Evolutionary conservation across 2,113 vertebrate genomes (phyloP).

Genomic region (Plectropomus leopardus): DNA sequence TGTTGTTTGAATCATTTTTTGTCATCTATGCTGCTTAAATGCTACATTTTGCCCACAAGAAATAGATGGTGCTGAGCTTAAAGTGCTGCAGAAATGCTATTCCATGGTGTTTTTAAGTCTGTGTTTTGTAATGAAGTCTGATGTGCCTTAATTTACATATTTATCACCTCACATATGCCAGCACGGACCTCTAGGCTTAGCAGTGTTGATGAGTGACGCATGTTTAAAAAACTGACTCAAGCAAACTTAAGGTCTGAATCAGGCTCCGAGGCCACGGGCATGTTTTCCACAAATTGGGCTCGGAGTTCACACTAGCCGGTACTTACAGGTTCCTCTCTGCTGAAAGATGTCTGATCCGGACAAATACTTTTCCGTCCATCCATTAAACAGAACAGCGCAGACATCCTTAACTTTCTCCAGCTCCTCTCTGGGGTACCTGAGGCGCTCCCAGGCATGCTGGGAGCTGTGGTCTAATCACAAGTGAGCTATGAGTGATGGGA

Average conservation of each 20-base stretch:
- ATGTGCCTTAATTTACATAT: conserved; percentile 64
- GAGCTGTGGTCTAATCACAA: conserved; percentile 67
- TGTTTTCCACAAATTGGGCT: conserved; percentile 60
- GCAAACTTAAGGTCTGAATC: conserved; percentile 67
- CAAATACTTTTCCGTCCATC: conserved; percentile 55
- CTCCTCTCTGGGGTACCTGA: conserved; percentile 43
- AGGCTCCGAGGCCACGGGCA: conserved; percentile 54
- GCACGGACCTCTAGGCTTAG: conserved; percentile 52
- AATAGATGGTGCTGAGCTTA: background rate
- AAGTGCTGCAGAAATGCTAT: conserved; percentile 22
- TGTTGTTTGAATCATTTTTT: background rate
- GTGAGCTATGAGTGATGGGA: conserved; percentile 39
- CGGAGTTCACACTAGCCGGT: conserved; percentile 36
- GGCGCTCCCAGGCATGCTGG: conserved; percentile 53
- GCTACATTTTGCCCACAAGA: background rate
- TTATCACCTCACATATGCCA: conserved; percentile 60
- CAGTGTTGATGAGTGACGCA: conserved; percentile 67
- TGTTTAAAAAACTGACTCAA: conserved; percentile 47
- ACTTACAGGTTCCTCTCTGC: conserved; percentile 26
- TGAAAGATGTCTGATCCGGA: conserved; percentile 43
- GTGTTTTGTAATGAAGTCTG: conserved; percentile 34
- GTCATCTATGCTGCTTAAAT: background rate
- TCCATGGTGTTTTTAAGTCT: conserved; percentile 28
- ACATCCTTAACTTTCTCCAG: conserved; percentile 49
- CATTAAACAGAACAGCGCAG: conserved; percentile 40